Conservation (phyloP, 35 echinoderm and acorn worm species). For the Ophioderma brevispina region DNA sequence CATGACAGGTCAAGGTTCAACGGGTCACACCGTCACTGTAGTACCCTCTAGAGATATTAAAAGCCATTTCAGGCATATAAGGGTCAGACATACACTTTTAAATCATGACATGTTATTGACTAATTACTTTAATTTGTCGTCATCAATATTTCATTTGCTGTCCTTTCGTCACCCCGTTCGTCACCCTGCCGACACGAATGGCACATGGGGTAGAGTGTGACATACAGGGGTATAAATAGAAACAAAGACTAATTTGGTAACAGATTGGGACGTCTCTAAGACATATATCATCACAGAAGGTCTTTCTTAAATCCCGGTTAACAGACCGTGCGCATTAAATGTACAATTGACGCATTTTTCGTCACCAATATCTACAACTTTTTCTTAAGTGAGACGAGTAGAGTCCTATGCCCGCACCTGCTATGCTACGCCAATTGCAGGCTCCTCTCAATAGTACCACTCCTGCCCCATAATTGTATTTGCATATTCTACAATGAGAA, state of each 20-base stretch:
- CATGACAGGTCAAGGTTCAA: neutral
- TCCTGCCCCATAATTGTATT: slow-evolving; percentile 24
- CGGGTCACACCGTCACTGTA: too few species aligned
- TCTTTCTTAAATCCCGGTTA: neutral
- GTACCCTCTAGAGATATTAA: too few species aligned
- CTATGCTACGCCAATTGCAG: neutral
- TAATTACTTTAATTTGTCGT: neutral
- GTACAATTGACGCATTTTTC: slow-evolving; percentile 1
- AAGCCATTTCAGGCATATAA: too few species aligned
- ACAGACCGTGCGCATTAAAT: slow-evolving; percentile 1
- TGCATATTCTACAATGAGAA: slow-evolving; percentile 38
- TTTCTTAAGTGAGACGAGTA: neutral
- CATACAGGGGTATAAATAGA: neutral
- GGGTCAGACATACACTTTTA: too few species aligned
- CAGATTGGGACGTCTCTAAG: slow-evolving; percentile 5
- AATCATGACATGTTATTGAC: too few species aligned
- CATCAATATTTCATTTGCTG: neutral
- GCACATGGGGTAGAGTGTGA: too few species aligned
- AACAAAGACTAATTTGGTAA: neutral
- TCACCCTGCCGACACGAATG: neutral
- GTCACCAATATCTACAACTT: neutral
- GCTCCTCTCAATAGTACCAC: slow-evolving; percentile 4
- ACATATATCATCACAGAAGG: neutral
- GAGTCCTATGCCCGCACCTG: slow-evolving; percentile 18
- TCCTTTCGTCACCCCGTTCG: neutral